Conservation (phyloP, 2,113 vertebrate genomes). For the Gymnocephalus cernua region DNA sequence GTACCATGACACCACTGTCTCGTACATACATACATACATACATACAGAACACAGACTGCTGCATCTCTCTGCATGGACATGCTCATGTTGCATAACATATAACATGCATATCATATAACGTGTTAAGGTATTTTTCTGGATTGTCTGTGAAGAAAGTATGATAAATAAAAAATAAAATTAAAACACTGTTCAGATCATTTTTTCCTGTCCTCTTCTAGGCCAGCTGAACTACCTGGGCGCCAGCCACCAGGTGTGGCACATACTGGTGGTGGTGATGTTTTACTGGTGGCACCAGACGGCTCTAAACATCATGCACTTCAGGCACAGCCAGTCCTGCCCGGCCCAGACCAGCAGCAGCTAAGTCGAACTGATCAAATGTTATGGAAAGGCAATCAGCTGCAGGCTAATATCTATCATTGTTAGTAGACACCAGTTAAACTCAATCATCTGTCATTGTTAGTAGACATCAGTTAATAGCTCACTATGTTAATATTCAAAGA, state of each 20-base stretch:
- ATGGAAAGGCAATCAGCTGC: neutral
- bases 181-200: neutral
- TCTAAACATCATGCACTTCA: conserved; percentile 93
- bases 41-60: no score
- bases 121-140: neutral
- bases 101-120: neutral
- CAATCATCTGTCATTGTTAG: neutral
- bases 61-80: no score
- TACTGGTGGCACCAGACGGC: conserved; percentile 99
- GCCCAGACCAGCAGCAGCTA: conserved; percentile 60
- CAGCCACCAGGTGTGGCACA: conserved; percentile 98
- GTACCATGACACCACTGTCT: no score
- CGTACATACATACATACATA: no score
- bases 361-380: conserved; percentile 25
- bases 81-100: no score
- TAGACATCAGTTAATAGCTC: neutral
- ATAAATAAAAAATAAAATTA: neutral
- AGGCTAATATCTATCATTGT: neutral
- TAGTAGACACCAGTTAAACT: neutral
- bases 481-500: neutral
- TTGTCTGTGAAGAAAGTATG: neutral
- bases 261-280: conserved; percentile 97
- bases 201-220: conserved; percentile 78
- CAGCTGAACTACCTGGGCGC: conserved; percentile 98
- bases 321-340: conserved; percentile 91